Percentiles rank a stretch among this genome's conserved stretches.
These are phyloP conservation scores for Rhysida immarginata DNA, from an alignment of 1,140 invertebrate genomes.

Conservation along the genomic window DNA sequence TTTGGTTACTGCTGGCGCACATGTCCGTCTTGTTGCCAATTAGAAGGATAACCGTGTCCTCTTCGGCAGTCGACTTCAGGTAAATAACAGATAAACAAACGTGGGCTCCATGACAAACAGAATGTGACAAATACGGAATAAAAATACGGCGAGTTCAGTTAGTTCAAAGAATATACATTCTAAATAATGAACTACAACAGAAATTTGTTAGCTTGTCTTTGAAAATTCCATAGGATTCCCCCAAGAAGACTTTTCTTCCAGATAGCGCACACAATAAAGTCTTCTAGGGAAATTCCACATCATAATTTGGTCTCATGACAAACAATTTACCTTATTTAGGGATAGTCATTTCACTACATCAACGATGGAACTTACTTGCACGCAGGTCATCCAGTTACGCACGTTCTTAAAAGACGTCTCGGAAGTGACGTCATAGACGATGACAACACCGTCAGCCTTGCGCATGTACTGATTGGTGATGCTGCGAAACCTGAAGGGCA, in stretches of 20 bases:
- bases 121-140: no score
- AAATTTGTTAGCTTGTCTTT: no score
- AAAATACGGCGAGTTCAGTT: no score
- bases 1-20: conserved; percentile 22
- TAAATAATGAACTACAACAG: no score
- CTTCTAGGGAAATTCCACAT: not conserved
- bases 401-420: conserved; percentile 38
- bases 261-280: no score
- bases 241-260: no score
- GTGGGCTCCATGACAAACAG: no score
- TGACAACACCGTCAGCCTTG: conserved; percentile 41
- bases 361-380: conserved; percentile 26
- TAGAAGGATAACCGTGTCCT: conserved; percentile 33
- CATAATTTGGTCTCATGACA: not conserved
- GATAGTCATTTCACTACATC: not conserved
- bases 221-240: no score
- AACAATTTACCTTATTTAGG: not conserved
- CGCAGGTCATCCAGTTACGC: conserved; percentile 36
- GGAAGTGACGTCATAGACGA: conserved; percentile 41
- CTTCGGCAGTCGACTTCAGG: no score
- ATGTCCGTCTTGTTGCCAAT: conserved; percentile 37
- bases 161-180: no score
- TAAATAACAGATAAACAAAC: no score
- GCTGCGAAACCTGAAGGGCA: conserved; percentile 38
- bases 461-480: conserved; percentile 44